Evolutionary conservation across 2,888 invertebrate genomes (phyloP).

Genomic region (Thecocarcelia acutangulata): DNA sequence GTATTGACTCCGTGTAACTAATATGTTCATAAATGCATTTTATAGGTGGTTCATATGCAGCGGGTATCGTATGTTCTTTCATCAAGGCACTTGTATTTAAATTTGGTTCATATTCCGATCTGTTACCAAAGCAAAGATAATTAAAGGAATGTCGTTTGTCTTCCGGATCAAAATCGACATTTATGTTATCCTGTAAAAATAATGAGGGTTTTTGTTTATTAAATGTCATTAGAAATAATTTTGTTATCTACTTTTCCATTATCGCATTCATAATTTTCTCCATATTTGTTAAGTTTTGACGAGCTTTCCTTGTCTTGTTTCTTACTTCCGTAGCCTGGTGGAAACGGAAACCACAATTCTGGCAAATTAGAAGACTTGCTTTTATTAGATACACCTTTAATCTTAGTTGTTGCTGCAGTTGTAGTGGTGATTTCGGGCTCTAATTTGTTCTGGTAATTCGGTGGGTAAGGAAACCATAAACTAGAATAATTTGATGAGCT

Average conservation of each 20-base stretch:
- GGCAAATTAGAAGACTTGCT: too few relatives aligned
- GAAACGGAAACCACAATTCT: too few relatives aligned
- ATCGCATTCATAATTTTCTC: conserved; percentile 83
- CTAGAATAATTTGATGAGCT: conserved; percentile 66
- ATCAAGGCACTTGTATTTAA: conserved; percentile 81
- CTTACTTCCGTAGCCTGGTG: background rate
- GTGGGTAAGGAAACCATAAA: conserved; percentile 72
- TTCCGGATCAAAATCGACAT: conserved; percentile 74
- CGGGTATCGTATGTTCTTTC: conserved; percentile 83
- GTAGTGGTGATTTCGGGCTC: too few relatives aligned
- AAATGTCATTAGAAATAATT: background rate
- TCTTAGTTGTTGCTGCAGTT: too few relatives aligned
- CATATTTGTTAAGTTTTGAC: background rate
- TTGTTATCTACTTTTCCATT: conserved; percentile 85
- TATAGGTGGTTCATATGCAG: conserved; percentile 84
- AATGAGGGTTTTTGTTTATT: background rate
- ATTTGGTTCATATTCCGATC: conserved; percentile 82
- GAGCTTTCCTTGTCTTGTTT: background rate
- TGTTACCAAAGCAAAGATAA: conserved; percentile 84
- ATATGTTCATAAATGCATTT: conserved; percentile 87
- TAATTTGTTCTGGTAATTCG: conserved; percentile 38
- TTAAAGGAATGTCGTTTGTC: conserved; percentile 74
- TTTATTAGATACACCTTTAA: too few relatives aligned
- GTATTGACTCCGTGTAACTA: conserved; percentile 84
- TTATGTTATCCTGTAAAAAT: conserved; percentile 70